Conservation (phyloP, 2,888 invertebrate species). For the Allolobophora icterica region DNA sequence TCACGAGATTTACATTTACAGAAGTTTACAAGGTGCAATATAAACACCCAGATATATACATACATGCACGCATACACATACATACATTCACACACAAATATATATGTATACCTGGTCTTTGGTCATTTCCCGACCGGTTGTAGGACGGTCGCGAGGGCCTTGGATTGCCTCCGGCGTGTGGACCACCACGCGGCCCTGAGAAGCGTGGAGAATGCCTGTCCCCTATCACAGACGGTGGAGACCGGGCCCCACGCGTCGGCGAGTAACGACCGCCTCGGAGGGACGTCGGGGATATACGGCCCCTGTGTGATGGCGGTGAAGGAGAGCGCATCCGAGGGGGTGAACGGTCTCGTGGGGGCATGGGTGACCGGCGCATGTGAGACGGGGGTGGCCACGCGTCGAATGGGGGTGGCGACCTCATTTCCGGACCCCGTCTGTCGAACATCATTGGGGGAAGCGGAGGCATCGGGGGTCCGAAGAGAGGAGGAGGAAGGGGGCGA, state of each 20-base stretch:
- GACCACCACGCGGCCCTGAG: neutral
- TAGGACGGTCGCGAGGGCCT: neutral
- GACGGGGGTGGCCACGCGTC: constrained; percentile 20
- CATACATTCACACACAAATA: too few relatives aligned
- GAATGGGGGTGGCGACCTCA: constrained; percentile 30
- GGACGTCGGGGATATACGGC: constrained; percentile 20
- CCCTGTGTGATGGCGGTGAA: neutral
- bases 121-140: neutral
- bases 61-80: too few relatives aligned
- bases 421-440: neutral
- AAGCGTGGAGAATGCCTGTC: neutral
- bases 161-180: neutral
- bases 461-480: constrained; percentile 27
- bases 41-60: too few relatives aligned
- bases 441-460: constrained; percentile 28
- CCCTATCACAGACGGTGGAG: neutral
- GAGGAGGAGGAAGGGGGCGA: neutral
- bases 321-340: constrained; percentile 25
- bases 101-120: neutral
- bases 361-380: neutral
- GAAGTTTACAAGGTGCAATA: too few relatives aligned
- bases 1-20: too few relatives aligned
- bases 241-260: neutral
- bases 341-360: neutral
- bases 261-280: neutral